Base-by-base conservation (phyloP, 2,888 invertebrate species). In the Aporophyla nigra region DNA sequence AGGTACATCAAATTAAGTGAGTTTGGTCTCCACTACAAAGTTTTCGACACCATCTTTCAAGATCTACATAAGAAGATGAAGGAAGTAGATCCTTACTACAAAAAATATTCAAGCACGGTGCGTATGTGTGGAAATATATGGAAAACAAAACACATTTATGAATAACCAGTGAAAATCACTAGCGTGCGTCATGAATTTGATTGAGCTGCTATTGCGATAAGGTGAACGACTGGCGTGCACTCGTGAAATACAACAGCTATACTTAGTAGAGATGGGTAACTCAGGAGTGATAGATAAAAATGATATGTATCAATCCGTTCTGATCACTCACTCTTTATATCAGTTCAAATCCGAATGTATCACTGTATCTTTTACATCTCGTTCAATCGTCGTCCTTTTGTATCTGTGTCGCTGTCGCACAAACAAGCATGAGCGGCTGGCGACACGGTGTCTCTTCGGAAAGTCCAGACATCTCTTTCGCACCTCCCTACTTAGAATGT, bases 101-200 rank as follows among this genome's bases (percentile, higher is more conserved):
- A 81, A 2, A 92, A 92, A 66, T 95, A 95, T 80, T 92, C 93
- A 0, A 94, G 95, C 77, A 92, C 91, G 82, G 95, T 95, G 66
- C 82, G 93, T 92, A 80, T 56, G 1, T 77, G 33, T 4, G 19
- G 5, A 33, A 59, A 33, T 16, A 5, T 58, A 27, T 4, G 19
- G 6, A 46, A 19, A 27, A 59, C 19, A 24, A 65, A 65, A 12
- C 9, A 63, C 12, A 46, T 5, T 1, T 59, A 9, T 16, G 2
- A n/a, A 40, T 56, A 43, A 51, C 10, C 12, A 53, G 40, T 62
- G 10, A 7, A 19, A 63, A 65, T 43, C 5, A 65, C 7, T 1
- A 43, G 12, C 12, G 5, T 16, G 27, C 0, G 12, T 24, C 21
- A 61, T 27, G 43, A 7, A 9, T 21, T n/a, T 59, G 43, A 51